Conservation (phyloP, 2,888 invertebrate genomes). For the Apodemia zela region DNA sequence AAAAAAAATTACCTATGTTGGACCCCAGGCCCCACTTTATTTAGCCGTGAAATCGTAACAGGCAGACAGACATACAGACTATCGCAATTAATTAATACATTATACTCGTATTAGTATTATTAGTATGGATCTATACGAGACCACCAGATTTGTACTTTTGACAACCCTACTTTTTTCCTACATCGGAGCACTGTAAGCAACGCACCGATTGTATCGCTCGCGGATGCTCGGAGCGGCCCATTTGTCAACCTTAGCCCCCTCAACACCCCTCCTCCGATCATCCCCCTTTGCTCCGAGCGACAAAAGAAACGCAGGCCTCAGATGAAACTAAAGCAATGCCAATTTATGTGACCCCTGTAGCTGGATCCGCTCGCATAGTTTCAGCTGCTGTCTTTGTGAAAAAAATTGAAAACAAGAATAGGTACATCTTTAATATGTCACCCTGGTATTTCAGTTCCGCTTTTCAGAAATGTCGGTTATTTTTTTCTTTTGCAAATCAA, state of each 20-base stretch:
- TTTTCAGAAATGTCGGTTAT: too few relatives aligned
- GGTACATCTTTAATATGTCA: neutral
- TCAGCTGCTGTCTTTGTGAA: conserved; percentile 26
- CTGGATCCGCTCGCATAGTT: conserved; percentile 28
- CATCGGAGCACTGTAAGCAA: conserved; percentile 79
- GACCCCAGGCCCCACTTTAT: too few relatives aligned
- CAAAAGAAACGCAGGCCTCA: conserved; percentile 67
- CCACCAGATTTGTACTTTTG: neutral
- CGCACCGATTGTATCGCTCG: conserved; percentile 80
- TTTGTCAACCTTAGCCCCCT: conserved; percentile 76
- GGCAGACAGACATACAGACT: too few relatives aligned
- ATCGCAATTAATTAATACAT: too few relatives aligned
- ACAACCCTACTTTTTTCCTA: conserved; percentile 82
- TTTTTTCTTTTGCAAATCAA: too few relatives aligned
- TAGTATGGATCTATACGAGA: neutral
- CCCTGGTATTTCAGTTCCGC: neutral
- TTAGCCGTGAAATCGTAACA: too few relatives aligned
- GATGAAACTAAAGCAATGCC: conserved; percentile 64
- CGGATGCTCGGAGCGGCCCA: conserved; percentile 79
- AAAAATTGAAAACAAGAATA: neutral
- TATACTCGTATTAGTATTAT: too few relatives aligned
- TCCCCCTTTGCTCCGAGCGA: conserved; percentile 41
- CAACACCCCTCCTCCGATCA: conserved; percentile 34
- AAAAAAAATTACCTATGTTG: too few relatives aligned
- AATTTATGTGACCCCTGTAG: conserved; percentile 52